These are phyloP conservation scores for Hyphantria cunea DNA, from an alignment of 1,140 invertebrate genomes.

Conservation along the genomic window DNA sequence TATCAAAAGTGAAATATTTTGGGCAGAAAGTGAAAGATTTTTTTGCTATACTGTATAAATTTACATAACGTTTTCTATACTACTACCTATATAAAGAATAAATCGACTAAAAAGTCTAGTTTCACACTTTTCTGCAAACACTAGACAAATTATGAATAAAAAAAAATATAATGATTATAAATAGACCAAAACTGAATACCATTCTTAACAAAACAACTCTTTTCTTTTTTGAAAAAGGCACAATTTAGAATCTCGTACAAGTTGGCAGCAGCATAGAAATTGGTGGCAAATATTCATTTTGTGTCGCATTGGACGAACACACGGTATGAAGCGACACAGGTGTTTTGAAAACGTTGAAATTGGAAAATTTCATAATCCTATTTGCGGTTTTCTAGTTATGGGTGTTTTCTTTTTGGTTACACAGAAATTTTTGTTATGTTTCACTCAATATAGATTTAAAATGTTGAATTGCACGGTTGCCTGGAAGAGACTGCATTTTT, in stretches of 20 bases:
- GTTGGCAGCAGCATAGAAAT: constrained; percentile 35
- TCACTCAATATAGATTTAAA: background rate
- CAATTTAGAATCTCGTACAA: background rate
- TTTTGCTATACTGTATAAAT: too few relatives aligned
- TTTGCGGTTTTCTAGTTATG: constrained; percentile 29
- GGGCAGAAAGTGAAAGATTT: too few relatives aligned
- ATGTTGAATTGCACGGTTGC: too few relatives aligned
- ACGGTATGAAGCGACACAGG: constrained; percentile 38
- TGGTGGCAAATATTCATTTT: constrained; percentile 44
- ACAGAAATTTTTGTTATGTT: too few relatives aligned
- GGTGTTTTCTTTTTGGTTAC: constrained; percentile 10
- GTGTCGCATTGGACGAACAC: constrained; percentile 15
- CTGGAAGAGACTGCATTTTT: too few relatives aligned
- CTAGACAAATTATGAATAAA: too few relatives aligned
- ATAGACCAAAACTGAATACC: background rate
- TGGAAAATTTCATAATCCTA: constrained; percentile 44
- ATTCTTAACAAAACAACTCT: background rate
- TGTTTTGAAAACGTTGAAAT: constrained; percentile 38
- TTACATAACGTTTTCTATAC: too few relatives aligned
- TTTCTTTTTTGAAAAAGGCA: constrained; percentile 1
- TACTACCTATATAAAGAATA: too few relatives aligned
- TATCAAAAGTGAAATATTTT: too few relatives aligned
- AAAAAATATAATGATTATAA: too few relatives aligned
- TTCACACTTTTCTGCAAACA: too few relatives aligned
- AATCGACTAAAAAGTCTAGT: too few relatives aligned